These are phyloP conservation scores for Cochlearius cochlearius DNA, from an alignment of 2,113 vertebrate species.

Conservation along the genomic window DNA sequence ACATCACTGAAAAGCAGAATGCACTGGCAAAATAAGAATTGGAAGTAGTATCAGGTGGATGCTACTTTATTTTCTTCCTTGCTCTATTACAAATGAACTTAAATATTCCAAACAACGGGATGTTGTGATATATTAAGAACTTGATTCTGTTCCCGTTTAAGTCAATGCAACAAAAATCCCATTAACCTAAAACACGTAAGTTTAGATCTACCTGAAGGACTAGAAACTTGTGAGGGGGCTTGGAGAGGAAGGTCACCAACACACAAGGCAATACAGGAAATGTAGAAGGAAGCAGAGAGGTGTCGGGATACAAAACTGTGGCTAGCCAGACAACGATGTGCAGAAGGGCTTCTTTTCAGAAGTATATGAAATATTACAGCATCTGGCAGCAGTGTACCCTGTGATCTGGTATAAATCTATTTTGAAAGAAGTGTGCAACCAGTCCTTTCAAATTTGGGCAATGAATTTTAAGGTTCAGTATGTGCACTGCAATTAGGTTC, in stretches of 20 bases:
- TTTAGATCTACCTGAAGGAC: neutral
- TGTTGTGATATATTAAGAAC: neutral
- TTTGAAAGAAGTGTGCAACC: neutral
- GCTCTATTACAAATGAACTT: neutral
- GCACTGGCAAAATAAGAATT: conserved; percentile 26
- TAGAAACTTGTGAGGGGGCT: neutral
- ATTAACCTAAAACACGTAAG: neutral
- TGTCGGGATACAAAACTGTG: neutral
- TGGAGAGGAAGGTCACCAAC: neutral
- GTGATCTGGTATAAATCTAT: neutral
- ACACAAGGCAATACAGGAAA: neutral
- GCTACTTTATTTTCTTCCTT: neutral
- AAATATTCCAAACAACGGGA: neutral
- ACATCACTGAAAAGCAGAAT: conserved; percentile 39
- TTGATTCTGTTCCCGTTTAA: neutral
- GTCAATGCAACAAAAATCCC: neutral
- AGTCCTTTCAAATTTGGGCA: neutral
- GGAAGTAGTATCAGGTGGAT: neutral
- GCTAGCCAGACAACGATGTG: neutral
- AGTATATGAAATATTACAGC: neutral
- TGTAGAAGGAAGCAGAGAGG: neutral
- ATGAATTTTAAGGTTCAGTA: neutral
- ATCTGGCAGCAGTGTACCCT: neutral
- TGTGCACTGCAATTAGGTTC: neutral
- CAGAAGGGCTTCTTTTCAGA: neutral